Evolutionary conservation across 2,113 vertebrate species (phyloP).

Genomic region (Geococcyx californianus): DNA sequence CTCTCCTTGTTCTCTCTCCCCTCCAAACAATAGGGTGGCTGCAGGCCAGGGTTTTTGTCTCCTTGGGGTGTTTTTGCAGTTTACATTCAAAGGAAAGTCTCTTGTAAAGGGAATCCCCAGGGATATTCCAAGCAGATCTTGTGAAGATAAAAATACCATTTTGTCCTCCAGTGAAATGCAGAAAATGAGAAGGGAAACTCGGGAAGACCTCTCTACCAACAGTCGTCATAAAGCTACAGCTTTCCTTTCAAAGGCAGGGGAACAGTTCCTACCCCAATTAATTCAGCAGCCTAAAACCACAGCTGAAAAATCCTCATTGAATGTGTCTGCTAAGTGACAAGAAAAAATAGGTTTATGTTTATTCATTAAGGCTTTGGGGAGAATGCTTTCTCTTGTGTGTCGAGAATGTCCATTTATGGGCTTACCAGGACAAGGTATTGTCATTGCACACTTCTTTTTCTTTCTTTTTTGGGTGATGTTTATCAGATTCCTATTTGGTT

Average conservation of each 20-base stretch:
- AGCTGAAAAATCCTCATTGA: slow-evolving; percentile 3
- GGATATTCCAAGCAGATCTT: not conserved
- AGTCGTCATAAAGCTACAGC: not conserved
- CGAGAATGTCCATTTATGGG: not conserved
- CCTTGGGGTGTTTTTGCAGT: not conserved
- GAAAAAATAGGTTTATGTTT: not conserved
- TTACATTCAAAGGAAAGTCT: not conserved
- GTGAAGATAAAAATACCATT: not conserved
- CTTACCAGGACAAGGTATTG: not conserved
- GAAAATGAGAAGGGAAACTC: not conserved
- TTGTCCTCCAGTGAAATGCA: not conserved
- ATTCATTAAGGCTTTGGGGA: not conserved
- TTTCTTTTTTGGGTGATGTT: not conserved
- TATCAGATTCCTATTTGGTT: not conserved
- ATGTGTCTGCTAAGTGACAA: not conserved
- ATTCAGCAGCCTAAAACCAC: slow-evolving; percentile 3
- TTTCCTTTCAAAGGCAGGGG: not conserved
- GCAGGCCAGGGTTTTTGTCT: not conserved
- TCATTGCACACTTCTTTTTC: not conserved
- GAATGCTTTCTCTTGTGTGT: not conserved
- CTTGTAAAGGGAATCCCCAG: not conserved
- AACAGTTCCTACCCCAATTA: not conserved
- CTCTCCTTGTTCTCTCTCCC: not conserved
- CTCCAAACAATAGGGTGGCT: slow-evolving; percentile 24
- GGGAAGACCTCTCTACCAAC: not conserved